A percentile compares a stretch with the other conserved stretches of the same genome.
phyloP scores from a whole-genome alignment of 2,797 vertebrate genomes.

The Acipenser oxyrinchus region DNA sequence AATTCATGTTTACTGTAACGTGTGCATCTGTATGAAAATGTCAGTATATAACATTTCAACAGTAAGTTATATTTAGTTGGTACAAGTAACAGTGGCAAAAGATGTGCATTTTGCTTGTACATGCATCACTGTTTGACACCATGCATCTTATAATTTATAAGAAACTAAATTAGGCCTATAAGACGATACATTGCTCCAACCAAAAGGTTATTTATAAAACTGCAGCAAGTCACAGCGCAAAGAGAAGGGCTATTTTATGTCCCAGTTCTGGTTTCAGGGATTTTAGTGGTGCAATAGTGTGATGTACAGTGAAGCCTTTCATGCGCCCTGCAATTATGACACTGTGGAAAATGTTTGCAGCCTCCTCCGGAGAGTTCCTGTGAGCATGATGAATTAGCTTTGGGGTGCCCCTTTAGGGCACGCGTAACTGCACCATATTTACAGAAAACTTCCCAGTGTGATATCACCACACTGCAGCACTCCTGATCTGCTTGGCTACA shows the following conservation, averaged over 20 bases:
- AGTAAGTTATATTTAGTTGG: too few species aligned
- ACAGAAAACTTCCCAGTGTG: constrained; percentile 23
- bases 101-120: too few species aligned
- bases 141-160: too few species aligned
- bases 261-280: constrained; percentile 18
- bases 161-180: too few species aligned
- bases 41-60: too few species aligned
- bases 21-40: too few species aligned
- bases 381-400: background rate
- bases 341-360: background rate
- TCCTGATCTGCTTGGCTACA: background rate
- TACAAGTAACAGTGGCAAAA: too few species aligned
- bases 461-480: background rate
- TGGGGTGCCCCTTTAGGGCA: constrained; percentile 3
- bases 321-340: background rate
- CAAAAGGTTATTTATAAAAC: too few species aligned
- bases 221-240: background rate
- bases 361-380: background rate
- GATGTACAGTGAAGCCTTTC: background rate
- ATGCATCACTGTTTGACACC: too few species aligned
- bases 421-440: constrained; percentile 16
- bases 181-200: too few species aligned
- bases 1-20: too few species aligned
- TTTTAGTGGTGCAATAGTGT: constrained; percentile 32
- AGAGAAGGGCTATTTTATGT: too few species aligned